Conservation (phyloP, 2,113 vertebrate species). For the Notiomystis cincta region DNA sequence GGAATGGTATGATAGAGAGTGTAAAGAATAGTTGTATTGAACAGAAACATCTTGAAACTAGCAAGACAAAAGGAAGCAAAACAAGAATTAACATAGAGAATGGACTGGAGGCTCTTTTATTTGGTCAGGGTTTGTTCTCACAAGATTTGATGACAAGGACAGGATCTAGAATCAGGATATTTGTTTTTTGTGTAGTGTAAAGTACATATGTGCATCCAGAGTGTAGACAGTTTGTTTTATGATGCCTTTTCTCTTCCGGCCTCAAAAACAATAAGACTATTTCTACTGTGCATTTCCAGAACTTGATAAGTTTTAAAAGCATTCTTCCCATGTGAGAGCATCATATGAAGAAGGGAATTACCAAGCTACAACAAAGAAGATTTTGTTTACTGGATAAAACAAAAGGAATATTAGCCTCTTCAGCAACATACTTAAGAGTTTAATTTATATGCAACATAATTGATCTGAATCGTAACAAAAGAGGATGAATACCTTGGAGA, state of each 20-base stretch:
- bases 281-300: not conserved
- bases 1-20: not conserved
- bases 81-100: not conserved
- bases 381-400: not conserved
- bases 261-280: not conserved
- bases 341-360: not conserved
- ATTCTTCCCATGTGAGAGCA: not conserved
- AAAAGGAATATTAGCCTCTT: not conserved
- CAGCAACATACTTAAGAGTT: not conserved
- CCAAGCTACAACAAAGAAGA: not conserved
- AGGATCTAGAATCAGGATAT: not conserved
- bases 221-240: not conserved
- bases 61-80: not conserved
- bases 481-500: not conserved
- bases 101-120: not conserved
- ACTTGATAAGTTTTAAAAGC: not conserved
- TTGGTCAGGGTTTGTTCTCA: not conserved
- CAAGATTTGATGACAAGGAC: not conserved
- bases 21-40: not conserved
- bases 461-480: not conserved
- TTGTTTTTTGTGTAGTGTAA: not conserved
- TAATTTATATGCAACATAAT: not conserved
- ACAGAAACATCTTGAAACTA: not conserved
- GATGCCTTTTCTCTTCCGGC: not conserved
- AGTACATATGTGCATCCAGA: not conserved